phyloP scores from a whole-genome alignment of 2,797 vertebrate species.

The Sebastes glaucus region DNA sequence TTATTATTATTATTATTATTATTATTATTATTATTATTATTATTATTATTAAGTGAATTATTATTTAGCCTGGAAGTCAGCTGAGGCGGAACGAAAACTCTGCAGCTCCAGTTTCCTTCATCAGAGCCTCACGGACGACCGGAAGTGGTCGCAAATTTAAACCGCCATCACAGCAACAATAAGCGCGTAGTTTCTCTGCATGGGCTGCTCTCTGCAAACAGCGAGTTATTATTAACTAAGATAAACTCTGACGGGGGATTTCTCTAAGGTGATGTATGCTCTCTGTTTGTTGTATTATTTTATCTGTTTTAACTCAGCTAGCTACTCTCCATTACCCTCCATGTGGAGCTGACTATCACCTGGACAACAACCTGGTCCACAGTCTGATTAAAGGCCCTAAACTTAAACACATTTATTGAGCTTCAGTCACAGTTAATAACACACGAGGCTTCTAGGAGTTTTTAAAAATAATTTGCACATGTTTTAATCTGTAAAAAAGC shows the following conservation, averaged over 20 bases:
- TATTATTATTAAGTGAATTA: too few relatives aligned
- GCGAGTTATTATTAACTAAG: not conserved
- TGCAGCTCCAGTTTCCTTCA: slow-evolving; percentile 27
- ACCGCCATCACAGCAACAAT: slow-evolving; percentile 66
- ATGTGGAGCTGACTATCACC: slow-evolving; percentile 64
- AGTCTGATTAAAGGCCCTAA: not conserved
- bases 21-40: too few relatives aligned
- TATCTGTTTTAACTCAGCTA: not conserved
- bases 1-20: too few relatives aligned
- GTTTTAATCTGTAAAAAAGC: not conserved
- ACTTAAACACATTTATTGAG: not conserved
- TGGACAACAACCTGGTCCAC: slow-evolving; percentile 56
- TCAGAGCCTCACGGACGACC: slow-evolving; percentile 49
- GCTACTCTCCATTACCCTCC: slow-evolving; percentile 15
- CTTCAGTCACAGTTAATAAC: fast-evolving
- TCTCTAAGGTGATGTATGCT: slow-evolving; percentile 17
- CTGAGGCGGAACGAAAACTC: slow-evolving; percentile 38
- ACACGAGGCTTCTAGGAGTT: fast-evolving
- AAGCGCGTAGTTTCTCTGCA: slow-evolving; percentile 46
- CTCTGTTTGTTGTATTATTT: not conserved
- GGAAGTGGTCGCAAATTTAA: slow-evolving; percentile 71
- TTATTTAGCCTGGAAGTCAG: too few relatives aligned
- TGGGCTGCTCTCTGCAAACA: not conserved
- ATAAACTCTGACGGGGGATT: not conserved
- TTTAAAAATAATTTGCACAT: not conserved